Evolutionary conservation across 2,797 vertebrate species (phyloP).

Genomic region (Enteromius mattozi): DNA sequence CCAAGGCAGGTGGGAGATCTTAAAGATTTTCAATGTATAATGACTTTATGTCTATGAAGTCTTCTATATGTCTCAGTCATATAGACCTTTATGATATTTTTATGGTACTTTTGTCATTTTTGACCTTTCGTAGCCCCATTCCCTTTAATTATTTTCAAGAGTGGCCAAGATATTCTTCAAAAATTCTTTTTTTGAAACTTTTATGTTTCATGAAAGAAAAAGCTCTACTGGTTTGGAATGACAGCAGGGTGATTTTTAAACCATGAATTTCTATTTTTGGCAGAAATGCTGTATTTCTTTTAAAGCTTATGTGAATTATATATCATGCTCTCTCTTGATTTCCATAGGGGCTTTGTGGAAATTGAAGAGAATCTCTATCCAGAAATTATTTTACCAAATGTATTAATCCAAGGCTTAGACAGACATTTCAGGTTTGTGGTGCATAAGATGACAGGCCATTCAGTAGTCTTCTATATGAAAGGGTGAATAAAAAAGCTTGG

Average conservation of each 20-base stretch:
- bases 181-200: not conserved
- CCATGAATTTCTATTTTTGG: not conserved
- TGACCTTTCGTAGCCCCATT: not conserved
- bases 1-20: not conserved
- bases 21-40: not conserved
- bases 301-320: not conserved
- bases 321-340: not conserved
- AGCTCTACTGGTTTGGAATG: not conserved
- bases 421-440: slow-evolving; percentile 21
- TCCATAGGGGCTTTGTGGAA: not conserved
- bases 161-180: not conserved
- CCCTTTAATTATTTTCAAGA: not conserved
- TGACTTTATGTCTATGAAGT: not conserved
- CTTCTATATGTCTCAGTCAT: not conserved
- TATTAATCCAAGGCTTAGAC: slow-evolving; percentile 45
- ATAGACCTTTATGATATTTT: not conserved
- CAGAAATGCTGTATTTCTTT: not conserved
- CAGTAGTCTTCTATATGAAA: slow-evolving; percentile 49
- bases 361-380: not conserved
- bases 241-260: not conserved
- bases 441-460: slow-evolving; percentile 51
- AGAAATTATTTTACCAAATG: slow-evolving; percentile 21
- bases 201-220: not conserved
- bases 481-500: slow-evolving; percentile 46
- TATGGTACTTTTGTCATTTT: not conserved